Conservation (phyloP, 1,140 invertebrate genomes). For the Colletes gigas region DNA sequence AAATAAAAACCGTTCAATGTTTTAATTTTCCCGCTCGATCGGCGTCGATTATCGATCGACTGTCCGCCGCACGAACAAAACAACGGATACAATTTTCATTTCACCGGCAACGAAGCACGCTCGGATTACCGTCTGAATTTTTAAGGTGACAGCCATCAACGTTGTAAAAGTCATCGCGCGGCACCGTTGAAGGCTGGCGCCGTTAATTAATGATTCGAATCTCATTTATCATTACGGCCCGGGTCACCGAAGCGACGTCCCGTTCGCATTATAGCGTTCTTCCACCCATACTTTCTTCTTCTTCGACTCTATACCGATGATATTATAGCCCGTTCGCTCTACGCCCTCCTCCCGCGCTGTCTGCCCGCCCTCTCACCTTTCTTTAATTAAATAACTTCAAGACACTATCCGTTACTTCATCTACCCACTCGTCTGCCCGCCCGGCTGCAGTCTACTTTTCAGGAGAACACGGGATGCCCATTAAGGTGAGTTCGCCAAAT, state of each 20-base stretch:
- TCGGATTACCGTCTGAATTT: conserved; percentile 34
- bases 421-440: conserved; percentile 64
- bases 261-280: conserved; percentile 10
- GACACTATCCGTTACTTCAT: conserved; percentile 74
- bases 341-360: not conserved
- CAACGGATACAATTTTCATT: conserved; percentile 22
- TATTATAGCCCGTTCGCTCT: conserved; percentile 9
- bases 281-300: not conserved
- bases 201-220: conserved; percentile 74
- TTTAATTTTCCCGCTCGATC: too few species aligned
- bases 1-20: too few species aligned
- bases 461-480: conserved; percentile 75
- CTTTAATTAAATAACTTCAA: conserved; percentile 78
- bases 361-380: conserved; percentile 53
- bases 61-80: not conserved
- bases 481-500: conserved; percentile 76
- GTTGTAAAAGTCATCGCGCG: conserved; percentile 38
- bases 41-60: not conserved
- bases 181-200: conserved; percentile 14
- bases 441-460: conserved; percentile 63
- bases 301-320: not conserved
- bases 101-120: not conserved
- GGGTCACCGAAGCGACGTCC: not conserved
- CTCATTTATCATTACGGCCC: conserved; percentile 70
- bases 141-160: conserved; percentile 44